Evolutionary conservation across 2,113 vertebrate genomes (phyloP).

Genomic region (Ovis canadensis): DNA sequence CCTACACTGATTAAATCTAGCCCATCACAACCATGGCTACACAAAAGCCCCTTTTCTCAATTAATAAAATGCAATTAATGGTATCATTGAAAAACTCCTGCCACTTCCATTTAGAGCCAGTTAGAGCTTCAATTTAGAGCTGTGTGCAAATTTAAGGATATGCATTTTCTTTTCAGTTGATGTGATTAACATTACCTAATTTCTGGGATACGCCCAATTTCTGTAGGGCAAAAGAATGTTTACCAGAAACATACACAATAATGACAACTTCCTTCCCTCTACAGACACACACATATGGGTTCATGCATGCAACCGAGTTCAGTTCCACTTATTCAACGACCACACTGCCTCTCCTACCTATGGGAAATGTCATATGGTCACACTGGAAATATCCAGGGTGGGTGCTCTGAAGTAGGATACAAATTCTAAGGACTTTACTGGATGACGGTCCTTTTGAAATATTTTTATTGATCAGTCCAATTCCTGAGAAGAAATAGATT

Average conservation of each 20-base stretch:
- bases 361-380: not conserved
- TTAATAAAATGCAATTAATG: slow-evolving; percentile 46
- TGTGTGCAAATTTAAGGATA: slow-evolving; percentile 20
- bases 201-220: slow-evolving; percentile 47
- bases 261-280: not conserved
- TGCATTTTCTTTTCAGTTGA: slow-evolving; percentile 1
- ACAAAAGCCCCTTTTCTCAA: slow-evolving; percentile 24
- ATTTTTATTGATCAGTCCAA: slow-evolving; percentile 46
- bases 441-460: slow-evolving; percentile 36
- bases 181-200: slow-evolving; percentile 15
- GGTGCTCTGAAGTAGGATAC: not conserved
- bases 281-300: not conserved
- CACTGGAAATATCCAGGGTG: not conserved
- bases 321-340: not conserved
- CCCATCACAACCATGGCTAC: not conserved
- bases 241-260: slow-evolving; percentile 12
- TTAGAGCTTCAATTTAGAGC: slow-evolving; percentile 7
- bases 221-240: not conserved
- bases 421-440: slow-evolving; percentile 17
- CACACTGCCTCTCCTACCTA: not conserved
- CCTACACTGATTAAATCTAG: slow-evolving; percentile 11
- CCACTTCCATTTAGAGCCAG: not conserved
- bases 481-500: slow-evolving; percentile 35
- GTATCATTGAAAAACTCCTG: slow-evolving; percentile 38
- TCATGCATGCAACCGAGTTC: not conserved